phyloP scores from a whole-genome alignment of 2,888 invertebrate genomes.

The Phyto melanocephala region DNA sequence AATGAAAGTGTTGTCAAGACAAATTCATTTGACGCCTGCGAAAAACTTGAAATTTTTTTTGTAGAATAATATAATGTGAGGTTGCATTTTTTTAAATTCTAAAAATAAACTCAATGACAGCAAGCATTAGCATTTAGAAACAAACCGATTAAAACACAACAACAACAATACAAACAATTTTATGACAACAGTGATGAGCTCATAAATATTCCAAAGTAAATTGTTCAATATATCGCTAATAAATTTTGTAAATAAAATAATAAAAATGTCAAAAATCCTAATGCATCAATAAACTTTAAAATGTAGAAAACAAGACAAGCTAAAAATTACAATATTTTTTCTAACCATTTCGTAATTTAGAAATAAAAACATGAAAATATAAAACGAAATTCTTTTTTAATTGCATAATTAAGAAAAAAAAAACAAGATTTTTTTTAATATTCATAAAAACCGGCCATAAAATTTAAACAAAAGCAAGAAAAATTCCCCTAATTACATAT shows the following conservation, averaged over 20 bases:
- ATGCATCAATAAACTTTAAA: too few species aligned
- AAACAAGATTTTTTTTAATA: neutral
- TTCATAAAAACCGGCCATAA: conserved; percentile 3
- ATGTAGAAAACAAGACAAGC: neutral
- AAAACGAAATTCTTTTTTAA: neutral
- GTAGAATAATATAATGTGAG: neutral
- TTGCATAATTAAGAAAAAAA: neutral
- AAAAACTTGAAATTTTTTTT: conserved; percentile 2
- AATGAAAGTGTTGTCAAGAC: conserved; percentile 15
- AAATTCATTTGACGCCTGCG: neutral
- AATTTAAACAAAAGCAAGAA: neutral
- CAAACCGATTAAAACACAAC: neutral
- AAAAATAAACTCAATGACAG: conserved; percentile 41
- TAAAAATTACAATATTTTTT: neutral
- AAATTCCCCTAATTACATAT: conserved; percentile 37
- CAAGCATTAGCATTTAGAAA: conserved; percentile 22
- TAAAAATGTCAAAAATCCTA: neutral
- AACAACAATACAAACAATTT: conserved; percentile 9
- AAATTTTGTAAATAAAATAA: neutral
- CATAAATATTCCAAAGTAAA: conserved; percentile 35
- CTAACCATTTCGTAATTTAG: neutral
- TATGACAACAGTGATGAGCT: conserved; percentile 37
- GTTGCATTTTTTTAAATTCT: conserved; percentile 28
- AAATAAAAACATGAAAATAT: neutral
- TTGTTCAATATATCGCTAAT: conserved; percentile 10